These are phyloP conservation scores for Emys orbicularis DNA, from an alignment of 2,797 vertebrate genomes.

Conservation along the genomic window DNA sequence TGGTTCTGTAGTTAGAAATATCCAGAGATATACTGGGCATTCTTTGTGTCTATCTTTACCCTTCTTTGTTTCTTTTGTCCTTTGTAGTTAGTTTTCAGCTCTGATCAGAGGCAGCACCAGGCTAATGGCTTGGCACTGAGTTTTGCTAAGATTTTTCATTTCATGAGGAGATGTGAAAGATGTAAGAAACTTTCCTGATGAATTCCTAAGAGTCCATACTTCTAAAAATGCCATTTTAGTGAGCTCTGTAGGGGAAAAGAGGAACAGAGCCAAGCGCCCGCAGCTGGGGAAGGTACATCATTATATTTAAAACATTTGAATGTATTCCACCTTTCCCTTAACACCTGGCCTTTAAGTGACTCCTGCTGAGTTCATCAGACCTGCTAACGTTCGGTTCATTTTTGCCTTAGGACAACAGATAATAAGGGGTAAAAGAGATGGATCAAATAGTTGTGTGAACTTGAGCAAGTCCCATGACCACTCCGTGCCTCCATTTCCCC, in stretches of 20 bases:
- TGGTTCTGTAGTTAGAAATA: background rate
- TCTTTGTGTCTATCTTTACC: background rate
- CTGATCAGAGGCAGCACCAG: background rate
- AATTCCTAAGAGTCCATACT: accelerated
- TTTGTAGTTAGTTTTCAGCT: background rate
- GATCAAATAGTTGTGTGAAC: background rate
- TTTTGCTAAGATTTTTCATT: background rate
- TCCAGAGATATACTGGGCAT: background rate
- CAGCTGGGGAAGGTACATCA: background rate
- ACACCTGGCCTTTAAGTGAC: background rate
- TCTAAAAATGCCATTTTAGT: background rate
- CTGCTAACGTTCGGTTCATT: background rate
- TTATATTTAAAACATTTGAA: background rate
- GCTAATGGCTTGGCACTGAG: background rate
- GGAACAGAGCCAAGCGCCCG: accelerated
- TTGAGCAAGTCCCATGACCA: background rate
- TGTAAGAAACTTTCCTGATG: accelerated
- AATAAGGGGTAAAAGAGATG: background rate
- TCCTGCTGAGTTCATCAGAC: background rate
- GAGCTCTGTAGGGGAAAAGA: background rate
- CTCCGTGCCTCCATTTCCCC: background rate
- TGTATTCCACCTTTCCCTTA: background rate
- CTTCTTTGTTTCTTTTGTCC: background rate
- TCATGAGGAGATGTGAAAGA: background rate
- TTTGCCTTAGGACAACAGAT: accelerated